Percentiles rank a stretch among this genome's conserved stretches.
These are phyloP conservation scores for Caenorhabditis sp. DNA, from an alignment of 2,888 invertebrate genomes.

Conservation along the genomic window DNA sequence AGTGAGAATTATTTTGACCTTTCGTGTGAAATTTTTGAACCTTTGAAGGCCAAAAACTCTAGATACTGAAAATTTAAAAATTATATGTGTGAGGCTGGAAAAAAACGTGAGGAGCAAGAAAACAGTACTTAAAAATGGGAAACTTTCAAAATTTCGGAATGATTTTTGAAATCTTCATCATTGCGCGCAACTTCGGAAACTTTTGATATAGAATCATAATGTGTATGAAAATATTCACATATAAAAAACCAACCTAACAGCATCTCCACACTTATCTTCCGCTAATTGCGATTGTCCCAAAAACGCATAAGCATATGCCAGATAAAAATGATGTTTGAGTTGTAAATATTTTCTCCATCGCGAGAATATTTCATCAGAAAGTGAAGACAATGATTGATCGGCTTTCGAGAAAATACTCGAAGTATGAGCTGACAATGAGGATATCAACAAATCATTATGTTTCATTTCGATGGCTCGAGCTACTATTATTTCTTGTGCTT, in stretches of 20 bases:
- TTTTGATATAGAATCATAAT: no score
- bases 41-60: not conserved
- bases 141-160: no score
- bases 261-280: conserved; percentile 78
- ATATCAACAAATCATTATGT: conserved; percentile 76
- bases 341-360: conserved; percentile 51
- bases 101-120: no score
- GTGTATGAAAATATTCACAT: no score
- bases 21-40: no score
- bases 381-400: conserved; percentile 31
- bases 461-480: conserved; percentile 78
- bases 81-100: no score
- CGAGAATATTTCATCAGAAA: conserved; percentile 43
- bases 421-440: conserved; percentile 77
- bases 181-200: no score
- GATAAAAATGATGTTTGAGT: conserved; percentile 76
- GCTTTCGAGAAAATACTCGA: conserved; percentile 76
- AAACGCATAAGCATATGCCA: conserved; percentile 77
- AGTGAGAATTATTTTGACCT: not conserved
- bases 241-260: conserved; percentile 72
- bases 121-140: no score
- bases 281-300: conserved; percentile 76
- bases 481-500: conserved; percentile 79
- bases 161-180: no score
- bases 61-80: no score